Conservation (phyloP, 2,797 vertebrate genomes). For the Miichthys miiuy region DNA sequence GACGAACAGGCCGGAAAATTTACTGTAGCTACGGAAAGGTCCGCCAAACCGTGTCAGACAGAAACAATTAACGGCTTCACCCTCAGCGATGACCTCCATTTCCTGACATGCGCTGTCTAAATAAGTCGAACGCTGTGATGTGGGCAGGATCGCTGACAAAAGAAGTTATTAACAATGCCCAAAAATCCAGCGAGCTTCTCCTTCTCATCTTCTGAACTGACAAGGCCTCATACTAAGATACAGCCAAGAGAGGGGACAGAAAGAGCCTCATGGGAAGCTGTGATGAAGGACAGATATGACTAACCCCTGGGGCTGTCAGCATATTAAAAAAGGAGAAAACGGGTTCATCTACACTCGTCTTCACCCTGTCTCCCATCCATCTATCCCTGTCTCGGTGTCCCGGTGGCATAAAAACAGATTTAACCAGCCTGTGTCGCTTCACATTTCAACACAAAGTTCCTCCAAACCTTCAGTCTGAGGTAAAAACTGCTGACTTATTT, state of each 20-base stretch:
- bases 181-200: background rate
- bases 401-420: constrained; percentile 22
- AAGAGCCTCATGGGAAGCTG: constrained; percentile 35
- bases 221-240: background rate
- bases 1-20: constrained; percentile 20
- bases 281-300: constrained; percentile 30
- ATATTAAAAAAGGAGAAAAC: constrained; percentile 25
- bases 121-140: constrained; percentile 56
- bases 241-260: constrained; percentile 16
- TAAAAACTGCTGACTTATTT: background rate
- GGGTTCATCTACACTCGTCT: constrained; percentile 18
- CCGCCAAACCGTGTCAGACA: constrained; percentile 64
- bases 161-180: background rate
- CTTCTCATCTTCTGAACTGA: constrained; percentile 12
- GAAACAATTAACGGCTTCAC: constrained; percentile 66
- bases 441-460: constrained; percentile 5
- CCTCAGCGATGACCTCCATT: constrained; percentile 66
- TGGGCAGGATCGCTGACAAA: constrained; percentile 42
- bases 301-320: constrained; percentile 13
- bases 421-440: constrained; percentile 2
- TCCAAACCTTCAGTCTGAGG: background rate
- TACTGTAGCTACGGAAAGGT: constrained; percentile 40
- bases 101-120: constrained; percentile 54
- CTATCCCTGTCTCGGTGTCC: constrained; percentile 7
- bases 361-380: constrained; percentile 7